Base-by-base conservation (phyloP, 2,797 vertebrate genomes). In the Schizopygopsis malacanthus region DNA sequence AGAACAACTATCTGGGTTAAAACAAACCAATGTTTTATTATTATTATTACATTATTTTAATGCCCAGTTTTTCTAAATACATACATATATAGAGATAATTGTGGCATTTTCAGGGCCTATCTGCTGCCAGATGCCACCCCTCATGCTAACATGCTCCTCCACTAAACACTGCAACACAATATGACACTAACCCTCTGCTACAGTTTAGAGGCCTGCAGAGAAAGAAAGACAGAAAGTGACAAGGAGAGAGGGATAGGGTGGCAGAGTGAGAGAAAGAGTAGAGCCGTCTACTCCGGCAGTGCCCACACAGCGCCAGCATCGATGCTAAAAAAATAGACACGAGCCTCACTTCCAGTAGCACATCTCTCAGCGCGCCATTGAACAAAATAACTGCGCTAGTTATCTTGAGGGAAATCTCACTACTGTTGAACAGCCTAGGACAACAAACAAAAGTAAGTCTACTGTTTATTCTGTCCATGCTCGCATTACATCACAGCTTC, bases 331-430 rank as follows among this genome's bases (percentile, higher is more conserved):
- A 77, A 88, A 90, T 61, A 71, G 47, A 87, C 56, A 15, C n/a
- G 28, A 73, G 83, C 61, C 61, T 88, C 90, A 59, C 92, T 90
- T 87, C 91, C 93, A 89, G 86, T 87, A 91, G 90, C 93, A 92
- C 86, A 93, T 93, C 90, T 90, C 65, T 81, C 56, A 85, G 59
- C 86, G 78, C 82, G 81, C 89, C 82, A 87, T 81, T 88, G 89
- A 83, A 81, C 79, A 71, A 50, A 81, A 79, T 59, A 83, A 79
- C 84, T 72, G 59, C 47, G 65, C 47, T 28, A 79, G 84, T 87
- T 88, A 91, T 81, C 91, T 90, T 92, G 85, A 79, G 84, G 78
- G 39, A 87, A 88, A 88, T 86, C 79, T 73, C 65, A 87, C 89
- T 67, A 86, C 78, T 86, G 88, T 87, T 90, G 85, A 86, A 87